Evolutionary conservation across 2,113 vertebrate genomes (phyloP).

Genomic region (Vanacampus margaritifer): DNA sequence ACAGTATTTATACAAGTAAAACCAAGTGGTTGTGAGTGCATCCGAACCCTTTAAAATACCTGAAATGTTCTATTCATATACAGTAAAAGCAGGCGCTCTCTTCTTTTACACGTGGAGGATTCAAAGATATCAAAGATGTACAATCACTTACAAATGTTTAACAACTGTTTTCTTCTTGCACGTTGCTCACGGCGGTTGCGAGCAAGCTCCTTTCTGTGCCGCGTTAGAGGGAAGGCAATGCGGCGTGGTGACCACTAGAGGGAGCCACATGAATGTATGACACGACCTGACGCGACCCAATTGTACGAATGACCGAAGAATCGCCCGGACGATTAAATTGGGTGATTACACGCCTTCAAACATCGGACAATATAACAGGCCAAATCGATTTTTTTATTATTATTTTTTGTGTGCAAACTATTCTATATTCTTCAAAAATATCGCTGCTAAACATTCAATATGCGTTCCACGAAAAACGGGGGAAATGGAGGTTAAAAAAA

Average conservation of each 20-base stretch:
- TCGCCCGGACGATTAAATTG: too few relatives aligned
- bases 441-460: too few relatives aligned
- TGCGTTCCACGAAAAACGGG: too few relatives aligned
- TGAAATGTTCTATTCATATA: constrained; percentile 66
- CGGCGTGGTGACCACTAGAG: constrained; percentile 42
- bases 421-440: too few relatives aligned
- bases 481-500: too few relatives aligned
- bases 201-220: too few relatives aligned
- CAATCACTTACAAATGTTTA: constrained; percentile 19
- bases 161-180: constrained; percentile 12
- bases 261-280: constrained; percentile 33
- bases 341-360: too few relatives aligned
- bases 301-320: too few relatives aligned
- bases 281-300: too few relatives aligned
- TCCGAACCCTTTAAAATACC: constrained; percentile 71
- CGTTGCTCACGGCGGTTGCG: not conserved
- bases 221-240: constrained; percentile 34
- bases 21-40: constrained; percentile 62
- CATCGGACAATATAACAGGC: too few relatives aligned
- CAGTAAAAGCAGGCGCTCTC: constrained; percentile 57
- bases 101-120: constrained; percentile 57
- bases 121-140: constrained; percentile 53
- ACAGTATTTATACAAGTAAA: constrained; percentile 64
- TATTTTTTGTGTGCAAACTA: too few relatives aligned
- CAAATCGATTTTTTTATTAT: too few relatives aligned